Conservation (phyloP, 2,797 vertebrate species). For the Dermochelys coriacea region DNA sequence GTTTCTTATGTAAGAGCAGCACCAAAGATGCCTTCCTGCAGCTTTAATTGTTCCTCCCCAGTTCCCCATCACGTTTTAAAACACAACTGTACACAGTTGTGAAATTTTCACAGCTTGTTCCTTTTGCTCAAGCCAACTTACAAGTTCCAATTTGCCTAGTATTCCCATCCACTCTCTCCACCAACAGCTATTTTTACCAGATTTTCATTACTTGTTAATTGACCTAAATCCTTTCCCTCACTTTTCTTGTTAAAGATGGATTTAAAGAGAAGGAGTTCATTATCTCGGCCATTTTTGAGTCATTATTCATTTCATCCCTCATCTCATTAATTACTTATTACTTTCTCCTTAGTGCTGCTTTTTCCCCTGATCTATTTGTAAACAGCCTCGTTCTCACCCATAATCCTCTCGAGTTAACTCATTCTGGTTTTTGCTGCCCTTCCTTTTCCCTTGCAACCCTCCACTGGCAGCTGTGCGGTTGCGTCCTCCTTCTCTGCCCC, state of each 20-base stretch:
- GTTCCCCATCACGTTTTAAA: neutral
- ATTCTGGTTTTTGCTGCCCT: conserved; percentile 67
- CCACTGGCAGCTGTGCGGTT: conserved; percentile 9
- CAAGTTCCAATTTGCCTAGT: conserved; percentile 10
- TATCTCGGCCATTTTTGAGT: conserved; percentile 81
- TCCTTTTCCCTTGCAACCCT: conserved; percentile 29
- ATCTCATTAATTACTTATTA: conserved; percentile 81
- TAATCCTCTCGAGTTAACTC: conserved; percentile 69
- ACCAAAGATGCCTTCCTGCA: fast-evolving
- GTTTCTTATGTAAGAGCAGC: neutral
- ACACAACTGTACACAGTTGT: too few species aligned
- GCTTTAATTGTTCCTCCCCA: neutral
- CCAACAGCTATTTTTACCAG: conserved; percentile 81
- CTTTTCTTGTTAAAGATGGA: conserved; percentile 85
- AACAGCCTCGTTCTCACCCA: conserved; percentile 65
- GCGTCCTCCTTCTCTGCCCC: fast-evolving
- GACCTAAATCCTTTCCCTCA: conserved; percentile 83
- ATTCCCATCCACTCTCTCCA: conserved; percentile 68
- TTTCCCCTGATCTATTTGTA: conserved; percentile 66
- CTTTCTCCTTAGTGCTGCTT: conserved; percentile 72
- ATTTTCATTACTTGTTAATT: conserved; percentile 83
- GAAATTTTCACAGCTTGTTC: neutral
- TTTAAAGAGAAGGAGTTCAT: conserved; percentile 84
- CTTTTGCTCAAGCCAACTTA: neutral
- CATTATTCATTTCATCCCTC: conserved; percentile 81